phyloP scores from a whole-genome alignment of 2,113 vertebrate species.

The Scopus umbretta region DNA sequence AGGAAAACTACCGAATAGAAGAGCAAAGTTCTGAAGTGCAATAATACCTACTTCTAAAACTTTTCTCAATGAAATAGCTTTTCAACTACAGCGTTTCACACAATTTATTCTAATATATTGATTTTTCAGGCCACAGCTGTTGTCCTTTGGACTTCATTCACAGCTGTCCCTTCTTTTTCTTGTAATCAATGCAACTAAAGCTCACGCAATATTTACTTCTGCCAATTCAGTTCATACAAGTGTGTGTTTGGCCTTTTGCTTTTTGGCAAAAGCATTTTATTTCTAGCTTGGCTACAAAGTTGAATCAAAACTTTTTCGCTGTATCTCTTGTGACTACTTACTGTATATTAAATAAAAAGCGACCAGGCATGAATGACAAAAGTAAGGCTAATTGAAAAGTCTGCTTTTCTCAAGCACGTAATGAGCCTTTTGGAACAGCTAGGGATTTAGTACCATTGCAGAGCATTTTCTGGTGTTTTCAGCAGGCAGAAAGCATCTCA shows the following conservation, averaged over 20 bases:
- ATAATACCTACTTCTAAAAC: neutral
- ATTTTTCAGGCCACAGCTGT: neutral
- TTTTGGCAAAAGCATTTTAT: neutral
- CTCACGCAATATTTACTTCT: neutral
- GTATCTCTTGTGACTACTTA: neutral
- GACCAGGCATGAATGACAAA: neutral
- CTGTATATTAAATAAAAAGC: neutral
- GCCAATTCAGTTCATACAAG: neutral
- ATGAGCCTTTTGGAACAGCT: neutral
- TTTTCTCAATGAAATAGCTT: neutral
- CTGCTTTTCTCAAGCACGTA: neutral
- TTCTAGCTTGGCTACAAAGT: neutral
- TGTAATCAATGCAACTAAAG: neutral
- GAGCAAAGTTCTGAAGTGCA: neutral
- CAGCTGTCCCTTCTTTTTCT: neutral
- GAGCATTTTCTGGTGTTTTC: neutral
- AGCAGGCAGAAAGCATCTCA: neutral
- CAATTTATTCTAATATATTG: neutral
- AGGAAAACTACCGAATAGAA: neutral
- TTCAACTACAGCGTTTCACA: neutral
- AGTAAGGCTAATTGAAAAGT: neutral
- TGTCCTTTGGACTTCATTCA: neutral
- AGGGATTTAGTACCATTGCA: neutral
- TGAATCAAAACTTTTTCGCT: neutral
- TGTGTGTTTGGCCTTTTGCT: neutral